Base-by-base conservation (phyloP, 2,888 invertebrate genomes). In the Creontiades dilutus region DNA sequence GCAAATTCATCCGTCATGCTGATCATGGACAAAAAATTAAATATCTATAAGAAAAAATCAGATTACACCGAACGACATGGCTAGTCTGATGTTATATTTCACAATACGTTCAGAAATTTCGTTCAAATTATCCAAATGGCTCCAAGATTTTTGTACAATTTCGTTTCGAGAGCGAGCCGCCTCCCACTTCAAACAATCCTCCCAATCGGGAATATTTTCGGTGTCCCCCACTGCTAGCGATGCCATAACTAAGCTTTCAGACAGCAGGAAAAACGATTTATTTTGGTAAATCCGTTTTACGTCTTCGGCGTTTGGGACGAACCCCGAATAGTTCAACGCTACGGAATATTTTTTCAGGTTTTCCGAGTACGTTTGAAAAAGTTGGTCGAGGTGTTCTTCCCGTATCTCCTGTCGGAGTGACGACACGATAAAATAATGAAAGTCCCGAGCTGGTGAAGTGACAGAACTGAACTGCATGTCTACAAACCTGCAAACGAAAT, bases 401-500 rank as follows among this genome's bases (percentile, higher is more conserved):
- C 90, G 86, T 0, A 61, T 80, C 5, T 90, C 87, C 13, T 7
- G 5, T 28, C 23, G 81, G 12, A 87, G 90, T 37, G 89, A 90
- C 1, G 90, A 82, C 9, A 52, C 68, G 46, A 89, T 23, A 48
- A 90, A 91, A 23, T 90, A 90, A 46, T 85, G 47, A 0, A 90
- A 68, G 80, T 90, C 90, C 13, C 80, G 52, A 14, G 75, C 85
- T 14, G 78, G 81, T 57, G 55, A 75, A 5, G 89, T 87, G 75
- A 86, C 90, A 46, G 57, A 88, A 47, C 78, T 81, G 19, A 88
- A 23, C 37, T 90, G 90, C 68, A 89, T 89, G 27, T 90, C 91
- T 13, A 90, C 86, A 13, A 91, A 89, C 76, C 90, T 90, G 76
- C 27, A 76, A 46, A 76, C 27, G 23, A 76, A 76, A 76, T 37